phyloP scores from a whole-genome alignment of 2,113 vertebrate species.

The Thunnus maccoyii region DNA sequence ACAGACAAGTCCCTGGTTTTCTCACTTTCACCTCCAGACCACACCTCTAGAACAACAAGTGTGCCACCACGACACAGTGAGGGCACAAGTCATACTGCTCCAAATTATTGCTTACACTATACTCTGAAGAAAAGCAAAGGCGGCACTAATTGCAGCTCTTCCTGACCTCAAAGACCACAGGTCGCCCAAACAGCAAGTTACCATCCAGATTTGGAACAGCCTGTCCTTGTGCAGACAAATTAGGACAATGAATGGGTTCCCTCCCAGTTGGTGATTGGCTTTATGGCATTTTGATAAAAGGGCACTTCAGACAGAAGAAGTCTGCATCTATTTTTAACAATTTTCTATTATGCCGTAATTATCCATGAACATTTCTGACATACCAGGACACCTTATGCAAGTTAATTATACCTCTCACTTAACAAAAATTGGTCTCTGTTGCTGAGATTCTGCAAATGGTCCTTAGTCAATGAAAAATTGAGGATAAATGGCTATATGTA shows the following conservation, averaged over 20 bases:
- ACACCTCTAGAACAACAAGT: slow-evolving; percentile 38
- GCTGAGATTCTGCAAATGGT: neutral
- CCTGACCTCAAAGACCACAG: slow-evolving; percentile 52
- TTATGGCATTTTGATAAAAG: slow-evolving; percentile 56
- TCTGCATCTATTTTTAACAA: slow-evolving; percentile 35
- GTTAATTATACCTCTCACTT: slow-evolving; percentile 15
- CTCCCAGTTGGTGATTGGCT: slow-evolving; percentile 39
- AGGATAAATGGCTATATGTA: neutral
- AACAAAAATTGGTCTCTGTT: neutral
- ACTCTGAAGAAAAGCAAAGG: slow-evolving; percentile 47
- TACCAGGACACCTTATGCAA: neutral
- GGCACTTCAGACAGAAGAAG: slow-evolving; percentile 1
- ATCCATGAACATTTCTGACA: neutral
- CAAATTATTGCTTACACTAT: slow-evolving; percentile 63
- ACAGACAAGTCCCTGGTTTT: slow-evolving; percentile 3
- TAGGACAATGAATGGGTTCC: slow-evolving; percentile 57
- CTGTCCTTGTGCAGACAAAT: slow-evolving; percentile 48
- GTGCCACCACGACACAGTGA: slow-evolving; percentile 35
- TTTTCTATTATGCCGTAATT: slow-evolving; percentile 12
- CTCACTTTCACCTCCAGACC: slow-evolving; percentile 32
- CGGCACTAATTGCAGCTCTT: slow-evolving; percentile 62
- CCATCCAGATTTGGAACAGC: slow-evolving; percentile 61
- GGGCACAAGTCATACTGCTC: slow-evolving; percentile 27
- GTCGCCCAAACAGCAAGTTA: slow-evolving; percentile 48
- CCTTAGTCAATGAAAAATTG: neutral